Conservation (phyloP, 2,888 invertebrate species). For the Choristoneura rosaceana region DNA sequence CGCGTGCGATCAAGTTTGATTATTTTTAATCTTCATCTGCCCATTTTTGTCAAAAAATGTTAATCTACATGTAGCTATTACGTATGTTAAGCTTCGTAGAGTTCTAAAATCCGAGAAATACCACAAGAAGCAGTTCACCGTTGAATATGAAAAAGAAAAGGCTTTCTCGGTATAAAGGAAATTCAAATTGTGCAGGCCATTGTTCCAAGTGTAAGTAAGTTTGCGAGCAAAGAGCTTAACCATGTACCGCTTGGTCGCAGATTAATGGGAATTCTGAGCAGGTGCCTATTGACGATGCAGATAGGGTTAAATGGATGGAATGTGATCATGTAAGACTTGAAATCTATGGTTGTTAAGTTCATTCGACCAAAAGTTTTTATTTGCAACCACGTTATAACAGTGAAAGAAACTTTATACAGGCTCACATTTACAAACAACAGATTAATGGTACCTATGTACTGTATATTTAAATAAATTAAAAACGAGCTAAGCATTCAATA, state of each 20-base stretch:
- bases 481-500: no score
- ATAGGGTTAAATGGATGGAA: constrained; percentile 9
- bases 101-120: constrained; percentile 41
- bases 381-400: no score
- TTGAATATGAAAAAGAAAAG: constrained; percentile 67
- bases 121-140: constrained; percentile 51
- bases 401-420: no score
- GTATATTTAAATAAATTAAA: no score
- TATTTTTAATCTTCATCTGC: not conserved
- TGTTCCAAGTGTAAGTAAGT: constrained; percentile 61
- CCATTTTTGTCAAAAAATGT: not conserved
- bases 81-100: not conserved
- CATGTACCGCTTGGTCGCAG: constrained; percentile 64
- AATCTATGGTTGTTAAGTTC: not conserved
- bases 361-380: not conserved
- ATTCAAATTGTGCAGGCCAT: constrained; percentile 72
- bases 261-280: constrained; percentile 55
- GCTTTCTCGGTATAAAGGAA: constrained; percentile 57
- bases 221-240: constrained; percentile 64
- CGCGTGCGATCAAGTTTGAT: not conserved
- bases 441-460: no score
- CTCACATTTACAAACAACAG: no score
- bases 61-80: not conserved
- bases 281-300: constrained; percentile 14
- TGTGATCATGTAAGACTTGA: not conserved